Evolutionary conservation across 1,140 invertebrate genomes (phyloP), one percentile per base, ranked within the genome.

Genomic region (Heliconius himera): DNA sequence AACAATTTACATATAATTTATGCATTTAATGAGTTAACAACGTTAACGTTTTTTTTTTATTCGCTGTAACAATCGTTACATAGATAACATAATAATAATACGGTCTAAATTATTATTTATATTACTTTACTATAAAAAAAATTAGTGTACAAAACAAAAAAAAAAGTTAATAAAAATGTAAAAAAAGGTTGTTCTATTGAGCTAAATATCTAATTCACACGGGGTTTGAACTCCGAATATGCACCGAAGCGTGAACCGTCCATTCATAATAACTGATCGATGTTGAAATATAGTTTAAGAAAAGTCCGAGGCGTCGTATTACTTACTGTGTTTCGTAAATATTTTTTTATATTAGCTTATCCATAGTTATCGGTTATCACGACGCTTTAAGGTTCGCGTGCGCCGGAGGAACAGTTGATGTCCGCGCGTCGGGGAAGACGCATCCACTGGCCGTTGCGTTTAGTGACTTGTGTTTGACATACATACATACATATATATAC

Each of bases 361-460:
- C 85, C 84, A 78, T 81, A 87, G 78, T 85, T 93, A 91, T 93
- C 91, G 88, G 89, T 91, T 92, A 92, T 93, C 91, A 90, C 83
- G 84, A 82, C 84, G 83, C 81, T 82, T 81, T 80, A 76, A 72
- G 84, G 79, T 81, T 82, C 82, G 86, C 82, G 83, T 79, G 85
- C 84, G 85, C 85, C 38, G 60, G 83, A 85, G 83, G 85, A 83
- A 84, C 91, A 93, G 92, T 93, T 92, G 92, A 93, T 93, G 91
- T 83, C 88, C 89, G 91, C 87, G 90, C 91, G 91, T 84, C 90
- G 90, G 84, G 84, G 91, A 92, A 90, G 91, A 91, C 88, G 91
- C 92, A 91, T 89, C 90, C 90, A 89, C 82, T 85, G 81, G 85
- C 78, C 76, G 76, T 76, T 73, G 74, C 74, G 71, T 77, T 76